Evolutionary conservation across 2,113 vertebrate species (phyloP), one percentile per base, ranked within the genome.

Genomic region (Otolemur garnettii): DNA sequence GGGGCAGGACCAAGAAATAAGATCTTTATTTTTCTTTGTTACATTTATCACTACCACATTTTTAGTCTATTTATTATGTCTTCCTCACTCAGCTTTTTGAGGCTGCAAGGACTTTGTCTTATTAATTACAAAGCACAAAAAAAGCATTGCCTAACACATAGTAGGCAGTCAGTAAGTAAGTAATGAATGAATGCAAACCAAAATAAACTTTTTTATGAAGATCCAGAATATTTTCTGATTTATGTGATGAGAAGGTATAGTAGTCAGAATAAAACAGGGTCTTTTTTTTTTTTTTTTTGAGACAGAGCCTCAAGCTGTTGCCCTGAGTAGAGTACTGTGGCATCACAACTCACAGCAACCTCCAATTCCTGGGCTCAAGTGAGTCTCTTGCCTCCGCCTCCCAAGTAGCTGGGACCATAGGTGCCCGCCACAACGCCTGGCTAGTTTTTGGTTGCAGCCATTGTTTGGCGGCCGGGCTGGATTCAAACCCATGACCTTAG

Each of bases 11-110:
- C 60, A 28, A 38, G n/a, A 60, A 45, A 28, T 42, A 71, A 79
- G 75, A 53, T 68, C 18, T 77, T 77, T 68, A 57, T 85, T 62
- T 57, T 50, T 71, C 21, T 69, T 83, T 72, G 42, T 84, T 90
- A 35, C 24, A 19, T 81, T 93, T 81, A 72, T 60, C n/a, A 82
- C 72, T 64, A 50, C 42, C 83, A 92, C 33, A 92, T 90, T 19
- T 18, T 42, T 8, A 50, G 10, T 72, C 42, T 75, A 19, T 79
- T 62, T 35, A 42, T 21, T 35, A 38, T 92, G 18, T 94, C 19
- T 89, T 89, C 30, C 35, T 3, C 3, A 60, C 30, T 82, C 33
- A 90, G 24, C 66, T 88, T 50, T 83, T 33, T 22, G 45, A 64
- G 57, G 30, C 35, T 60, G 2, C 17, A 66, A n/a, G 33, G 66